Conservation (phyloP, 2,113 vertebrate species). For the Poicephalus meyeri region DNA sequence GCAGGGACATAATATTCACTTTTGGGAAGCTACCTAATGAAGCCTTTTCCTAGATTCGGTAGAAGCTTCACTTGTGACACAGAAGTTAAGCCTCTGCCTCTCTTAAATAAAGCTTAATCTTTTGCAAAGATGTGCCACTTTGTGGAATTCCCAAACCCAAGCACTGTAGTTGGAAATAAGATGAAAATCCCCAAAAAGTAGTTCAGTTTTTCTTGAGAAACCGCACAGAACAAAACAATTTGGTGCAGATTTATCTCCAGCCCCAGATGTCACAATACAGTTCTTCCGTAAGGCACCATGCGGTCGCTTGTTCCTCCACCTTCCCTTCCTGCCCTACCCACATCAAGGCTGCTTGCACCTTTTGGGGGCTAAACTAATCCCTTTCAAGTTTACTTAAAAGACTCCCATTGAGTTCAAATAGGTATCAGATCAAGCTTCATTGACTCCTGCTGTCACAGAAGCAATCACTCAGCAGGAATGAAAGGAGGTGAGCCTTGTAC, state of each 20-base stretch:
- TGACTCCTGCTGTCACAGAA: not conserved
- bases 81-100: not conserved
- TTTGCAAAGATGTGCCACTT: not conserved
- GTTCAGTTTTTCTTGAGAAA: not conserved
- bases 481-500: not conserved
- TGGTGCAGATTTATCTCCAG: not conserved
- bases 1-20: not conserved
- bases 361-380: not conserved
- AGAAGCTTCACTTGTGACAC: not conserved
- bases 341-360: not conserved
- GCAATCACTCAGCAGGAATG: not conserved
- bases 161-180: not conserved
- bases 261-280: too few species aligned
- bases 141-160: not conserved
- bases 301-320: not conserved
- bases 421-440: not conserved
- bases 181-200: not conserved
- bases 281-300: not conserved
- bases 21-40: not conserved
- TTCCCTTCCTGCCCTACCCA: not conserved
- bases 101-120: not conserved
- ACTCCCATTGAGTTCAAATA: not conserved
- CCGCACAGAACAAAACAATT: not conserved
- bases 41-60: not conserved
- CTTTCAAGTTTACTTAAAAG: not conserved